phyloP scores from a whole-genome alignment of 2,888 invertebrate species.

The Spodoptera picta region DNA sequence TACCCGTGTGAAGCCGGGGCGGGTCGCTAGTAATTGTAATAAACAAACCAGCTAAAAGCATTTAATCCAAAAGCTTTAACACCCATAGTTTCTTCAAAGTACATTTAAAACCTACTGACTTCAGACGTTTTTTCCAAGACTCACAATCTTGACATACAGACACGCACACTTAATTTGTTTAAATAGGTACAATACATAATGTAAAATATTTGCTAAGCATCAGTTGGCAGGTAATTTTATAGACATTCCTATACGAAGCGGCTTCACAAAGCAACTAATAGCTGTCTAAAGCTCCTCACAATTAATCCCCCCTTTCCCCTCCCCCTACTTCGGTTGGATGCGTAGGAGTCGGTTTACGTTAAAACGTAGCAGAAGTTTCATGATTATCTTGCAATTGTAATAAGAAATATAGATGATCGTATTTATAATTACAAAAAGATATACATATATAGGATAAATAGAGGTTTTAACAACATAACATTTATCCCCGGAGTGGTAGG shows the following conservation, averaged over 20 bases:
- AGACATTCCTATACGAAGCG: conserved; percentile 42
- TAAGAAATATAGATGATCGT: no score
- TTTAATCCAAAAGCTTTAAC: no score
- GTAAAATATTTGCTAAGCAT: conserved; percentile 38
- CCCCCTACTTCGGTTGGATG: conserved; percentile 38
- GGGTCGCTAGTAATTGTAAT: no score
- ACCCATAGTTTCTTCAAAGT: no score
- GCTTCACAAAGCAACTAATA: conserved; percentile 59
- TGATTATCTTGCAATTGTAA: background rate
- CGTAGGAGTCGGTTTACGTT: conserved; percentile 38
- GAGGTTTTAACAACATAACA: no score
- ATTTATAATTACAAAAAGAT: no score
- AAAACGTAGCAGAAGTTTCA: conserved; percentile 16
- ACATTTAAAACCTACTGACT: no score
- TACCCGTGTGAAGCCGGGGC: no score
- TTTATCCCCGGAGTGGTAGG: no score
- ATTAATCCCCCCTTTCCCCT: conserved; percentile 50
- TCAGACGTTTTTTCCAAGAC: background rate
- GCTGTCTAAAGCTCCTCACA: conserved; percentile 57
- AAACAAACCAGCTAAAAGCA: no score
- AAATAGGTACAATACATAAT: conserved; percentile 33
- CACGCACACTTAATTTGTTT: conserved; percentile 44
- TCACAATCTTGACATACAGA: conserved; percentile 20
- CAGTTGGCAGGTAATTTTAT: conserved; percentile 36
- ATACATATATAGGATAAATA: no score